Evolutionary conservation across 1,140 invertebrate genomes (phyloP).

Genomic region (Glomeris maerens): DNA sequence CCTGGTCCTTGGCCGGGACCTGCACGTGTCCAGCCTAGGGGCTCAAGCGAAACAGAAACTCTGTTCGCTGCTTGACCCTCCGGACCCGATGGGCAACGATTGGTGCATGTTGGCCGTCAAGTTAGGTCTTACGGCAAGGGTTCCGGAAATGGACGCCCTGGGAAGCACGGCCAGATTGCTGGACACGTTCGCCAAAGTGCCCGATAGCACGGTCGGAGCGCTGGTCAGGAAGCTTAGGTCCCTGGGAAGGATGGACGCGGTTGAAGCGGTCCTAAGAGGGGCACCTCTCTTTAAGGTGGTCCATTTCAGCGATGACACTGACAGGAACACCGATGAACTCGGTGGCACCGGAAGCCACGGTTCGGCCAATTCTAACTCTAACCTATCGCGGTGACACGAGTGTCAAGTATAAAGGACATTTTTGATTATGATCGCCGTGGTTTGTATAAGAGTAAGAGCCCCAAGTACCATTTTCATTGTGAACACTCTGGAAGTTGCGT

Average conservation of each 20-base stretch:
- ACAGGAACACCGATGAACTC: conserved; percentile 13
- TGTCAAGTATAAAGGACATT: too few species aligned
- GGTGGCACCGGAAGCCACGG: conserved; percentile 10
- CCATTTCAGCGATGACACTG: conserved; percentile 23
- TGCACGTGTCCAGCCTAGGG: conserved; percentile 38
- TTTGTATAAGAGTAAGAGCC: too few species aligned
- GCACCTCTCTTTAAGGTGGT: conserved; percentile 33
- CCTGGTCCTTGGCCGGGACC: conserved; percentile 34
- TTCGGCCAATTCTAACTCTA: conserved; percentile 15
- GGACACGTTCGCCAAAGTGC: conserved; percentile 34
- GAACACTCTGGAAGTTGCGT: too few species aligned
- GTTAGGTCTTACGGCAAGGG: conserved; percentile 44
- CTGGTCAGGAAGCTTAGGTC: conserved; percentile 36
- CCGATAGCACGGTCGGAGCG: conserved; percentile 32
- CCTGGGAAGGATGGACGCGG: conserved; percentile 37
- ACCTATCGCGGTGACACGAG: conserved; percentile 16
- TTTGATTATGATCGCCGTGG: too few species aligned
- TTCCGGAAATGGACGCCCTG: conserved; percentile 37
- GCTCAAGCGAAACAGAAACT: conserved; percentile 34
- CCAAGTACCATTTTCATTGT: too few species aligned
- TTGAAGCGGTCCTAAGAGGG: conserved; percentile 33
- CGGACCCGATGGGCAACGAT: conserved; percentile 60
- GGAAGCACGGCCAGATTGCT: conserved; percentile 30
- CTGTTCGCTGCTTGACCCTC: conserved; percentile 53
- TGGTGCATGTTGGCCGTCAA: conserved; percentile 67